phyloP scores from a whole-genome alignment of 2,797 vertebrate genomes.

The Pantherophis vulpinus region DNA sequence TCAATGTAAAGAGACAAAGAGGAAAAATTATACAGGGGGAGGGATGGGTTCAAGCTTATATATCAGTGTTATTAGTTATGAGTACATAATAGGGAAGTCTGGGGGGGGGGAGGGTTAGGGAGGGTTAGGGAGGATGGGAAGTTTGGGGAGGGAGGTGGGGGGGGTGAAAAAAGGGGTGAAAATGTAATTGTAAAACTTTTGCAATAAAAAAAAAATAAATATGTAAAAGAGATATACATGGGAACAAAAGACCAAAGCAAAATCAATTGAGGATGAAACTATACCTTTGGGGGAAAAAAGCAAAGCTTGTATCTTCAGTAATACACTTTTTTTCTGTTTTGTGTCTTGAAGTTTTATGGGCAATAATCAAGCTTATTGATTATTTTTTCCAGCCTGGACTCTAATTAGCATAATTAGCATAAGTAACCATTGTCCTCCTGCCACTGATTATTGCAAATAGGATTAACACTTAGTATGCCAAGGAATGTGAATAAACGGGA shows the following conservation, averaged over 20 bases:
- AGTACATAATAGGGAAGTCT: too few species aligned
- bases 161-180: too few species aligned
- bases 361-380: conserved; percentile 2
- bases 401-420: conserved; percentile 25
- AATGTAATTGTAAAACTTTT: too few species aligned
- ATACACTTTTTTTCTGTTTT: background rate
- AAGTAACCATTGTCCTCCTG: background rate
- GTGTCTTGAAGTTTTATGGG: conserved; percentile 6
- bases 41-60: too few species aligned
- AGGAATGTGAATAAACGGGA: background rate
- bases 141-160: too few species aligned
- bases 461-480: background rate
- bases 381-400: background rate
- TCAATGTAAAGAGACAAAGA: too few species aligned
- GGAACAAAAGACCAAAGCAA: background rate
- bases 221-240: background rate
- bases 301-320: background rate
- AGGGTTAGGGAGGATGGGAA: too few species aligned
- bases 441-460: background rate
- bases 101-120: too few species aligned
- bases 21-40: too few species aligned
- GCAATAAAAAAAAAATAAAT: too few species aligned
- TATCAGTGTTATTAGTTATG: too few species aligned
- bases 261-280: background rate
- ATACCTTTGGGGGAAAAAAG: background rate